Base-by-base conservation (phyloP, 2,888 invertebrate species). In the Ophion slaviceki region DNA sequence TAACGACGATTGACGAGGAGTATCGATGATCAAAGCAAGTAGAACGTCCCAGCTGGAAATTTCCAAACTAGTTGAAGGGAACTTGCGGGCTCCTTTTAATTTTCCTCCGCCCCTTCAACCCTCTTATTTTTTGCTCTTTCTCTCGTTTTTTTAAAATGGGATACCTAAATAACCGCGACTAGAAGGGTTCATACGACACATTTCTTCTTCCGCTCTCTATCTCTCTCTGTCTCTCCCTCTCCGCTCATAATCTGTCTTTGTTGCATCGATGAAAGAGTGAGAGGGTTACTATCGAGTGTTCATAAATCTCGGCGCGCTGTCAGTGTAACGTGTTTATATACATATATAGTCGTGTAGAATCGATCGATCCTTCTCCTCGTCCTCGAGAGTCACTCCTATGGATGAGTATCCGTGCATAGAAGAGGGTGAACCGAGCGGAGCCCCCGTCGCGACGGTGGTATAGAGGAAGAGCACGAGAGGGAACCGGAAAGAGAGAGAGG, bases 271-370 rank as follows among this genome's bases (percentile, higher is more conserved):
- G 67, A 80, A 71, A 80, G 70, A 80, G 74, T n/a, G 64, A n/a
- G 68, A 74, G 47, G 57, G 80, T 66, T 57, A 32, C 61, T 74
- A 64, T 70, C 64, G 80, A 36, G 24, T 47, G 83, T 77, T 86
- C 86, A 82, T 86, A 86, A 86, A 86, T 86, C 86, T 86, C 77
- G 57, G 83, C 61, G 57, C 66, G 32, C 53, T 40, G 72, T 32
- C 47, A 36, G 59, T 66, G 76, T 71, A 10, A 57, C 59, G 45
- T 61, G 36, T 74, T 17, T 45, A 53, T 80, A 66, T 57, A 57
- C 17, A 24, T 64, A n/a, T 64, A 40, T 40, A 57, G 40, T 71
- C 24, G 61, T 66, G n/a, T 11, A 59, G 57, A 64, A 77, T 61
- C 82, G 80, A 86, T 86, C 85, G 82, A 82, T 82, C 80, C 77